Percentiles rank a stretch among this genome's conserved stretches.
Conservation (phyloP, 2,797 vertebrate genomes). For the Tapera naevia region DNA sequence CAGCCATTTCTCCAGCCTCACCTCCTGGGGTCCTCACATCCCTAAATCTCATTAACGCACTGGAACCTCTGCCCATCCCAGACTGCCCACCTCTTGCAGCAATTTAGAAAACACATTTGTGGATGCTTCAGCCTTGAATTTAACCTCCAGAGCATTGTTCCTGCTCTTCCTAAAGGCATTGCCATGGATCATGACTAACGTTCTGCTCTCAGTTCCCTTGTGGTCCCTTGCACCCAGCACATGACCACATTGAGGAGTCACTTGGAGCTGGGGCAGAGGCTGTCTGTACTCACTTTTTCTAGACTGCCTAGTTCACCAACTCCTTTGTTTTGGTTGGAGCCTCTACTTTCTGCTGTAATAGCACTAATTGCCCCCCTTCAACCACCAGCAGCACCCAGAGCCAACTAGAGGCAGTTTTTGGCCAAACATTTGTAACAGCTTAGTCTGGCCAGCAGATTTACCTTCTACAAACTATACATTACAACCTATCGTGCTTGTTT, state of each 20-base stretch:
- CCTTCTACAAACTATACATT: not conserved
- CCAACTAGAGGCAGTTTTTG: not conserved
- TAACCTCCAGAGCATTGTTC: not conserved
- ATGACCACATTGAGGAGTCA: accelerated
- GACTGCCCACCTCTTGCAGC: not conserved
- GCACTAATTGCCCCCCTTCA: not conserved
- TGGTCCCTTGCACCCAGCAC: not conserved
- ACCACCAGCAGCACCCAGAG: not conserved
- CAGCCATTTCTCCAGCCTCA: not conserved
- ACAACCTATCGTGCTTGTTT: not conserved
- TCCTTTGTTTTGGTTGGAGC: not conserved
- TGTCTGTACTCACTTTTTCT: not conserved
- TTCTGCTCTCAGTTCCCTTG: not conserved
- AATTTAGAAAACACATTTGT: accelerated
- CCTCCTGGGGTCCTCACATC: accelerated
- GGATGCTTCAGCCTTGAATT: not conserved
- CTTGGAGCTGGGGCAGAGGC: not conserved
- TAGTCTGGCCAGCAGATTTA: not conserved
- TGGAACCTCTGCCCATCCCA: not conserved
- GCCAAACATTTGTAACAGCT: not conserved
- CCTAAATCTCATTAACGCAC: not conserved
- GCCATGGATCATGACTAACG: accelerated
- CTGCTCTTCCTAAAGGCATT: not conserved
- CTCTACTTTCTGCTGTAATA: not conserved
- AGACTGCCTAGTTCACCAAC: not conserved